Evolutionary conservation across 2,888 invertebrate species (phyloP), one percentile per base, ranked within the genome.

Genomic region (Thysanoteuthis rhombus): DNA sequence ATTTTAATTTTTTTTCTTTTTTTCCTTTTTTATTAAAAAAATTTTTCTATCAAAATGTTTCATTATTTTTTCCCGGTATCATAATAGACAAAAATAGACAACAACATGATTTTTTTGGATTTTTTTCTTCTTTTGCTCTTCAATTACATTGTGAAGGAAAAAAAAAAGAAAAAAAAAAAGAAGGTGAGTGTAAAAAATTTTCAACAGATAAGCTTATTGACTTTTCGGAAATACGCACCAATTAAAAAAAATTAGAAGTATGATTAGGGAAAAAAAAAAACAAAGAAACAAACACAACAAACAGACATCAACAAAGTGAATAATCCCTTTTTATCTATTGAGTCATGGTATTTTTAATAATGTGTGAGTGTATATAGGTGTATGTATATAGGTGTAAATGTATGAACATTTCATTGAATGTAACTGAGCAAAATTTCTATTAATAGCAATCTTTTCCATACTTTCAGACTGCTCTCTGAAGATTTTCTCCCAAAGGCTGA

Each of bases 41-140:
- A 52, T 22, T 52, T n/a, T 75, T 75, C n/a, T 75, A n/a, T 75
- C n/a, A 75, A 75, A 75, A n/a, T 52, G n/a, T 75, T 36, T 75
- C 1, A n/a, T 36, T n/a, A n/a, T 32, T n/a, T 75, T 32, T 75
- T 52, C 52, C 52, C 52, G 52, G 52, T 75, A 75, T 75, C 75
- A n/a, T 75, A 75, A 75, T 75, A 75, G 75, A 75, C 75, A 75
- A 75, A 75, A 75, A 75, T 75, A n/a, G 75, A 75, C 75, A 75
- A 75, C 75, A 75, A 75, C 75, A 75, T n/a, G 12, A 75, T 75
- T 75, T 75, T n/a, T 75, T 75, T 75, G 2, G 12, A 12, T n/a
- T 1, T 75, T n/a, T 75, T 75, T 75, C 19, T 75, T 75, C n/a
- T 75, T n/a, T 4, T 75, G 16, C n/a, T n/a, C 25, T 36, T 75